A percentile compares a stretch with the other conserved stretches of the same genome.
Evolutionary conservation across 2,888 invertebrate genomes (phyloP).

Genomic region (Ormyrus thymus): DNA sequence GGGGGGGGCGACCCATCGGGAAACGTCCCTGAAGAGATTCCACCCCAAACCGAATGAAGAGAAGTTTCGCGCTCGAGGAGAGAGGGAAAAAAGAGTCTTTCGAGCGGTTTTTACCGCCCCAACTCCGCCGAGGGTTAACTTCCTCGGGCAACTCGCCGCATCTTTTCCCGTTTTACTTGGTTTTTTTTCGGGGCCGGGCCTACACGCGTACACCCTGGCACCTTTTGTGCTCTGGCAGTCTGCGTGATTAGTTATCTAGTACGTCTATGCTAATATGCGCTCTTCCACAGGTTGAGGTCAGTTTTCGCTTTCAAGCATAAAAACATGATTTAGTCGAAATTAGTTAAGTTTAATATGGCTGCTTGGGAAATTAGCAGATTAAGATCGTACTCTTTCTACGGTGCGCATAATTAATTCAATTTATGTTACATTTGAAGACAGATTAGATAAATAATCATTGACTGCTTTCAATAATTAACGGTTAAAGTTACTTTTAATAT

Average conservation of each 20-base stretch:
- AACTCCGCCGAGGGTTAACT: conserved; percentile 3
- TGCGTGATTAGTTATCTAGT: neutral
- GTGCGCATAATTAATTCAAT: too few species aligned
- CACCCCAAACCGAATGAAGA: conserved; percentile 4
- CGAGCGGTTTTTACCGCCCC: conserved; percentile 24
- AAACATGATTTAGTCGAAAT: too few species aligned
- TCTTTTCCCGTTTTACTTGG: neutral
- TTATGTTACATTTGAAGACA: too few species aligned
- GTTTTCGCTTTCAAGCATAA: too few species aligned
- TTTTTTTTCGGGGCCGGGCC: neutral
- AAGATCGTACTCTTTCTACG: too few species aligned
- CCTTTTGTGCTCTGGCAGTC: neutral
- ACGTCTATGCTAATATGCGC: neutral
- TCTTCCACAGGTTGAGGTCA: neutral
- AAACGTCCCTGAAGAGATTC: too few species aligned
- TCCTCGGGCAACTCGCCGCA: neutral
- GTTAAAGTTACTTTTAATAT: too few species aligned
- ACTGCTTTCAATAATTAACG: too few species aligned
- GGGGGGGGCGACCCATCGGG: too few species aligned
- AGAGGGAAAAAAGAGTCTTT: conserved; percentile 12
- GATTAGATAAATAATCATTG: too few species aligned
- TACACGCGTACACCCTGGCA: neutral
- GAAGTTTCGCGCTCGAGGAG: neutral
- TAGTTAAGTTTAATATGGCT: too few species aligned
- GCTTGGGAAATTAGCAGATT: too few species aligned